Base-by-base conservation (phyloP, 2,797 vertebrate species). In the Philypnodon macrostomus region DNA sequence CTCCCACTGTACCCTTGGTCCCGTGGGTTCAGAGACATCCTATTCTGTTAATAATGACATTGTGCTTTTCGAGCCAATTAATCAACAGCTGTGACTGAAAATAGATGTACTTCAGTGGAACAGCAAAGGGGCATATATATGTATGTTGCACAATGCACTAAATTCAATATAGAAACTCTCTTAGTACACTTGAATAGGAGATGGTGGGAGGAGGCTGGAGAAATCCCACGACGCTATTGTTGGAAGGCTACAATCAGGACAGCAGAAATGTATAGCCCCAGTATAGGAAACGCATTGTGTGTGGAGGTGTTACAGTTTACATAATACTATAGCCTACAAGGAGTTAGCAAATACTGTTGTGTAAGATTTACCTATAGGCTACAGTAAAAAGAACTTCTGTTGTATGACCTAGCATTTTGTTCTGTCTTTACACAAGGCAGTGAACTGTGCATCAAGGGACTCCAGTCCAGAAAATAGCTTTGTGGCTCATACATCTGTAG, bases 11-110 rank as follows among this genome's bases (percentile, higher is more conserved):
- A 57, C 34, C 49, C 53, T 27, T 33, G 44, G 29, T 73, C 61
- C 64, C 64, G 57, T 21, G 49, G 64, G 75, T 47, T 55, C 47
- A 53, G 36, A 45, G 75, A 45, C 64, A 72, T 67, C 73, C 59
- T 33, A 56, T 69, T 34, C 44, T 67, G 66, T 73, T 71, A 73
- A 74, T 75, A 74, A 70, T 73, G 51, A 48, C 55, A 61, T 53
- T 58, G 47, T 70, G 59, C 47, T 68, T 64, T 40, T 42, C 26
- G 16, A 66, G 26, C 52, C 53, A 71, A 63, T 79, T 76, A 74
- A 73, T 84, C 68, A 47, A 13, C 24, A 41, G 61, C 65, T 55
- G 45, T 26, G 27, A 62, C 26, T 48, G 67, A 60, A 73, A 70
- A 73, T 67, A 46, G 55, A 72, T 56, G 47, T 38, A 44, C 50